Evolutionary conservation across 2,113 vertebrate species (phyloP).

Genomic region (Pantherophis guttatus): DNA sequence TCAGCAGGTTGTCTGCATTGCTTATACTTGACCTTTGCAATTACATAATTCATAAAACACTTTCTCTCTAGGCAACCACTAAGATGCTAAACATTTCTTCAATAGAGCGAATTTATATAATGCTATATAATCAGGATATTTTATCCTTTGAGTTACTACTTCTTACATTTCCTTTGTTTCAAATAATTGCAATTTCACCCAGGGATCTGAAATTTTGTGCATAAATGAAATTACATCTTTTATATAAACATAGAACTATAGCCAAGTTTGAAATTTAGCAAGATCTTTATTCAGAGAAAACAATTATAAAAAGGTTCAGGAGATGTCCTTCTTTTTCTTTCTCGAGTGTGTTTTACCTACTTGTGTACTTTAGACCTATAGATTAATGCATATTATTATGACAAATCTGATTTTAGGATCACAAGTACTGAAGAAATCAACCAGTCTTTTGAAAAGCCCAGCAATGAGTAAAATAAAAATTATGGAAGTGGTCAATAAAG

Average conservation of each 20-base stretch:
- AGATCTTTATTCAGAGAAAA: background rate
- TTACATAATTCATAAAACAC: constrained; percentile 2
- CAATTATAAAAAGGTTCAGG: background rate
- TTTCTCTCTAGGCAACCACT: background rate
- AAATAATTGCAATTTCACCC: background rate
- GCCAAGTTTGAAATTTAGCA: background rate
- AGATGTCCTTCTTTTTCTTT: background rate
- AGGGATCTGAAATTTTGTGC: background rate
- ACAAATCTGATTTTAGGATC: background rate
- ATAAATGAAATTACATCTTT: background rate
- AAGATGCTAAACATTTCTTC: constrained; percentile 8
- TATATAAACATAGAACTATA: background rate
- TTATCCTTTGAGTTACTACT: background rate
- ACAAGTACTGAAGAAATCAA: background rate
- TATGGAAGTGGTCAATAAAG: background rate
- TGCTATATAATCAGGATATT: background rate
- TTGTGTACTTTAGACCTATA: background rate
- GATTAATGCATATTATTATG: background rate
- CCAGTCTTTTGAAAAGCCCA: background rate
- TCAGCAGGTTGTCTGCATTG: background rate
- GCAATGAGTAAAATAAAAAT: background rate
- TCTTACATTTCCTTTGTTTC: background rate
- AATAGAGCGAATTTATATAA: background rate
- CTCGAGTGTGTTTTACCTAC: background rate
- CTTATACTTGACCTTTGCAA: constrained; percentile 6